Conservation (phyloP, 2,888 invertebrate genomes). For the Troides oblongomaculatus region DNA sequence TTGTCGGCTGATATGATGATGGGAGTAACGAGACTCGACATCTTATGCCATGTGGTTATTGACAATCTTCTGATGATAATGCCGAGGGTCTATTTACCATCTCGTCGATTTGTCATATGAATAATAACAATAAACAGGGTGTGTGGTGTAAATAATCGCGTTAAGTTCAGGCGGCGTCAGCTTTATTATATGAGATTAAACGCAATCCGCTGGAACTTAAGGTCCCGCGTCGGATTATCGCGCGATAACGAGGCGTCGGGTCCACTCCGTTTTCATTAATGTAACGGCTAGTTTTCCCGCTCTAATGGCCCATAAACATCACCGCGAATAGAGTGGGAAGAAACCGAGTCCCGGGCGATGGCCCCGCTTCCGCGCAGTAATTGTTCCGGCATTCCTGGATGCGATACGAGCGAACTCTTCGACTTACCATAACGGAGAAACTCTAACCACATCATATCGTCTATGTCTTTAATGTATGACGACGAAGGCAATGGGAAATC, state of each 20-base stretch:
- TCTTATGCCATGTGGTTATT: too few relatives aligned
- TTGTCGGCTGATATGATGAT: too few relatives aligned
- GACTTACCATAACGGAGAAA: too few relatives aligned
- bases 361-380: constrained; percentile 38
- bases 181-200: constrained; percentile 34
- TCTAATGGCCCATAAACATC: constrained; percentile 74
- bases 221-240: constrained; percentile 59
- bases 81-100: too few relatives aligned
- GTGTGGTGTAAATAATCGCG: constrained; percentile 8
- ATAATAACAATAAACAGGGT: too few relatives aligned
- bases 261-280: constrained; percentile 74
- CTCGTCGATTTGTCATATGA: too few relatives aligned
- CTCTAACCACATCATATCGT: too few relatives aligned
- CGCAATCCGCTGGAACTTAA: constrained; percentile 33
- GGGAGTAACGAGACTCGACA: too few relatives aligned
- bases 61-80: too few relatives aligned
- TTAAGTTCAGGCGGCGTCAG: constrained; percentile 23
- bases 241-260: constrained; percentile 64
- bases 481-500: too few relatives aligned
- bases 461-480: too few relatives aligned
- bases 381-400: constrained; percentile 4
- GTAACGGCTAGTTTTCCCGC: constrained; percentile 65
- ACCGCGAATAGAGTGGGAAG: constrained; percentile 66
- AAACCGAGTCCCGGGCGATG: constrained; percentile 58
- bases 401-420: neutral